A percentile compares a stretch with the other conserved stretches of the same genome.
Evolutionary conservation across 2,888 invertebrate species (phyloP).

Genomic region (Heliconius cydno): DNA sequence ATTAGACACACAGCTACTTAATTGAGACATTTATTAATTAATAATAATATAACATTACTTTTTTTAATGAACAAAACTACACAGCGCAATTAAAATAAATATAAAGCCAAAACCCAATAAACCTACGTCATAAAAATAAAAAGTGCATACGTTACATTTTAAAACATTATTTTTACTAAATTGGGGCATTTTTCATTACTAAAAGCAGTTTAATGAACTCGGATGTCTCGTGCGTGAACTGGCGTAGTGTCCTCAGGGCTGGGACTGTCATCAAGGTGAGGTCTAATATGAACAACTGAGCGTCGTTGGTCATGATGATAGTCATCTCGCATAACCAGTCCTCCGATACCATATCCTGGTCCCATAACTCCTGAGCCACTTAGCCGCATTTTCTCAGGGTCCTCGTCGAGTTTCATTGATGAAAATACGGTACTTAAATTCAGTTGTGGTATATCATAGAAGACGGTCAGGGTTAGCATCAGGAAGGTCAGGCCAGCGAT

Average conservation of each 20-base stretch:
- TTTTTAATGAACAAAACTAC: conserved; percentile 16
- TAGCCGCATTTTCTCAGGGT: conserved; percentile 87
- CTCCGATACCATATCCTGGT: conserved; percentile 76
- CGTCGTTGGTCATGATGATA: conserved; percentile 80
- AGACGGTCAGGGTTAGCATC: conserved; percentile 92
- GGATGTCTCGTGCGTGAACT: conserved; percentile 83
- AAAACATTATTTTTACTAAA: background rate
- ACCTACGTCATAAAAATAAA: background rate
- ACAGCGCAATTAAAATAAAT: background rate
- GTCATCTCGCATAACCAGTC: conserved; percentile 76
- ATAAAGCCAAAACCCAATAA: background rate
- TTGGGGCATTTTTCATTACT: background rate
- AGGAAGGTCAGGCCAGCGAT: conserved; percentile 91
- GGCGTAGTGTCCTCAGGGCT: conserved; percentile 88
- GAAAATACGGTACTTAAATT: conserved; percentile 92
- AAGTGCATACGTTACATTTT: background rate
- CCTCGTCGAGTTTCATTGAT: conserved; percentile 82
- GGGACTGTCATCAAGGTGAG: conserved; percentile 86
- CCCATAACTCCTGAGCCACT: conserved; percentile 81
- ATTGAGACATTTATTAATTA: background rate
- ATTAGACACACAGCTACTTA: conserved; percentile 19
- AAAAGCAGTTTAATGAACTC: conserved; percentile 73
- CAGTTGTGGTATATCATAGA: conserved; percentile 95
- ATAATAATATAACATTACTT: conserved; percentile 5
- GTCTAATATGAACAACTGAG: conserved; percentile 86